Evolutionary conservation across 1,140 invertebrate species (phyloP).

Genomic region (Drosophila asahinai): DNA sequence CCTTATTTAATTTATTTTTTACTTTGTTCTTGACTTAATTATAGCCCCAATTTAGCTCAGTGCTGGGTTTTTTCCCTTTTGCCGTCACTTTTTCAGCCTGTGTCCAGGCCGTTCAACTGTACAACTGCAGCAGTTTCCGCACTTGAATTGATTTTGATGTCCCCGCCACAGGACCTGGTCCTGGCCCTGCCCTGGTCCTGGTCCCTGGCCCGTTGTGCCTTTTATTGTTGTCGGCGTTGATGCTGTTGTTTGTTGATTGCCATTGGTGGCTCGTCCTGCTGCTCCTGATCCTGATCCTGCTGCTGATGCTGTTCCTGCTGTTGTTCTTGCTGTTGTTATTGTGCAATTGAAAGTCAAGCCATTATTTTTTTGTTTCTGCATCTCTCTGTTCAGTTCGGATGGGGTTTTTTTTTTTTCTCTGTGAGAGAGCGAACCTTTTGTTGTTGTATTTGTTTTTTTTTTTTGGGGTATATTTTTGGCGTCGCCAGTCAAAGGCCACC

Average conservation of each 20-base stretch:
- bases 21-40: background rate
- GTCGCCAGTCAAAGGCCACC: slow-evolving; percentile 65
- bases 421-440: slow-evolving; percentile 12
- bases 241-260: slow-evolving; percentile 62
- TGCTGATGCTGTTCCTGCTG: slow-evolving; percentile 1
- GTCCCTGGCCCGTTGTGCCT: slow-evolving; percentile 32
- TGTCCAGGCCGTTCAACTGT: slow-evolving; percentile 66
- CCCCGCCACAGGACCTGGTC: slow-evolving; percentile 38
- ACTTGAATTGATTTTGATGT: slow-evolving; percentile 80
- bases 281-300: slow-evolving; percentile 12
- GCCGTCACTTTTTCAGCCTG: slow-evolving; percentile 21
- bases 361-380: slow-evolving; percentile 55
- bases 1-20: background rate
- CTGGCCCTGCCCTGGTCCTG: slow-evolving; percentile 11
- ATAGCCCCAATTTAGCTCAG: background rate
- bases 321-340: slow-evolving; percentile 38
- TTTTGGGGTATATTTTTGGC: slow-evolving; percentile 36
- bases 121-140: slow-evolving; percentile 80
- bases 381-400: background rate
- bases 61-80: background rate
- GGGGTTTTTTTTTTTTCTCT: background rate
- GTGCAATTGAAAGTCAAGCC: slow-evolving; percentile 80
- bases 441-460: slow-evolving; percentile 16
- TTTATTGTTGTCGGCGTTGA: slow-evolving; percentile 68
- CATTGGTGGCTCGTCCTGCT: slow-evolving; percentile 31